phyloP scores from a whole-genome alignment of 2,797 vertebrate genomes.

The Muscicapa striata region DNA sequence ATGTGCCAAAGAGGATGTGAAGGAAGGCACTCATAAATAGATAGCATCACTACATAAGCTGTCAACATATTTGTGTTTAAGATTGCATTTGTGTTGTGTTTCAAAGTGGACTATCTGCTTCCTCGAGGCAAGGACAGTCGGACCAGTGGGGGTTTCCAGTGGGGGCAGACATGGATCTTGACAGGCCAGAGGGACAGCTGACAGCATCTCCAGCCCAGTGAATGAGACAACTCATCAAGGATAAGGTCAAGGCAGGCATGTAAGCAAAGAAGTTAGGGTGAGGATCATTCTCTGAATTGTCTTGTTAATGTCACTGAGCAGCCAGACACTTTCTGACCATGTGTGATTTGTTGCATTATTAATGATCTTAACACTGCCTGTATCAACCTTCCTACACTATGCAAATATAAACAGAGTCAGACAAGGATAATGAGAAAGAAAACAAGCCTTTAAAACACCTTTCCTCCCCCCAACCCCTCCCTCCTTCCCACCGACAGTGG shows the following conservation, averaged over 20 bases:
- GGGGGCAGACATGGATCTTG: neutral
- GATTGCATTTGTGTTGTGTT: neutral
- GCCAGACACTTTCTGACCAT: neutral
- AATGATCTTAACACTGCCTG: neutral
- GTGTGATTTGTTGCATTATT: neutral
- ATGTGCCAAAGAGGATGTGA: neutral
- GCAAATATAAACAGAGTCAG: neutral
- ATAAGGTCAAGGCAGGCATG: neutral
- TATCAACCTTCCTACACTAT: neutral
- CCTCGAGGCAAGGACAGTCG: too few species aligned
- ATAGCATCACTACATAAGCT: neutral
- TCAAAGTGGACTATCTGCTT: neutral
- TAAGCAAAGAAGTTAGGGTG: neutral
- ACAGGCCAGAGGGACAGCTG: neutral
- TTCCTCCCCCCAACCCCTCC: neutral
- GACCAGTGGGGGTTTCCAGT: neutral
- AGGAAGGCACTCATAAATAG: neutral
- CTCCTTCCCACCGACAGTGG: neutral
- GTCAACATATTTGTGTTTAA: neutral
- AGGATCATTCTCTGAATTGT: neutral
- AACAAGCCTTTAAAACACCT: neutral
- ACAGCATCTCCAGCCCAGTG: neutral
- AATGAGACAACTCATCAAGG: too few species aligned
- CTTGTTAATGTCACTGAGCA: neutral
- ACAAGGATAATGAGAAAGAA: neutral